A percentile compares a stretch with the other conserved stretches of the same genome.
Conservation (phyloP, 2,113 vertebrate species). For the Sapajus apella region DNA sequence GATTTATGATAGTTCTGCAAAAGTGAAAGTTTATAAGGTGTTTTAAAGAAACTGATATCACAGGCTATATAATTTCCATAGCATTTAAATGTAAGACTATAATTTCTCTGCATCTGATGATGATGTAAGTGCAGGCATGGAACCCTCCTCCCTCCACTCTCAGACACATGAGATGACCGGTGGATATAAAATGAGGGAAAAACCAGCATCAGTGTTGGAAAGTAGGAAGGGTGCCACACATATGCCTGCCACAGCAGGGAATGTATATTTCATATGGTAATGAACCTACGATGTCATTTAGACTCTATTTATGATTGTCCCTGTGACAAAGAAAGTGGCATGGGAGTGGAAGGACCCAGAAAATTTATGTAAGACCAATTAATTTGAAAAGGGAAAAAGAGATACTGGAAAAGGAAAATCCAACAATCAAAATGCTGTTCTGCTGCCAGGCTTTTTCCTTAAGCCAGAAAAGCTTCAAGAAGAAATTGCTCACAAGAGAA, state of each 20-base stretch:
- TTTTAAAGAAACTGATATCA: conserved; percentile 80
- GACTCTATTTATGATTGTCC: background rate
- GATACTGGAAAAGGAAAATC: background rate
- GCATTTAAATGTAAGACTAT: conserved; percentile 58
- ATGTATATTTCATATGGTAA: conserved; percentile 38
- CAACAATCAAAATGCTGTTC: background rate
- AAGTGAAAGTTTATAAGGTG: conserved; percentile 80
- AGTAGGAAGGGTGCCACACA: conserved; percentile 69
- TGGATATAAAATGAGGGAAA: conserved; percentile 67
- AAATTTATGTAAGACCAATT: background rate
- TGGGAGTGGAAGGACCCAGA: background rate
- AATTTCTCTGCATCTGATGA: conserved; percentile 65
- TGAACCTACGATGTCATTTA: background rate
- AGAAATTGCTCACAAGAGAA: background rate
- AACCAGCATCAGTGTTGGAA: conserved; percentile 62
- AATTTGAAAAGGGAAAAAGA: background rate
- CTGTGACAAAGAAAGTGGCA: background rate
- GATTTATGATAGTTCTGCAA: conserved; percentile 74
- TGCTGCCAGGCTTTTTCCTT: background rate
- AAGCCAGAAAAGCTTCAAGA: background rate
- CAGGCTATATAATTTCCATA: conserved; percentile 75
- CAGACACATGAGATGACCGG: conserved; percentile 45
- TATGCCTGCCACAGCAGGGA: background rate
- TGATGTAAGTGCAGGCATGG: conserved; percentile 66
- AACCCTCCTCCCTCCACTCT: conserved; percentile 61